phyloP scores from a whole-genome alignment of 2,113 vertebrate species.

The Hyaena hyaena region DNA sequence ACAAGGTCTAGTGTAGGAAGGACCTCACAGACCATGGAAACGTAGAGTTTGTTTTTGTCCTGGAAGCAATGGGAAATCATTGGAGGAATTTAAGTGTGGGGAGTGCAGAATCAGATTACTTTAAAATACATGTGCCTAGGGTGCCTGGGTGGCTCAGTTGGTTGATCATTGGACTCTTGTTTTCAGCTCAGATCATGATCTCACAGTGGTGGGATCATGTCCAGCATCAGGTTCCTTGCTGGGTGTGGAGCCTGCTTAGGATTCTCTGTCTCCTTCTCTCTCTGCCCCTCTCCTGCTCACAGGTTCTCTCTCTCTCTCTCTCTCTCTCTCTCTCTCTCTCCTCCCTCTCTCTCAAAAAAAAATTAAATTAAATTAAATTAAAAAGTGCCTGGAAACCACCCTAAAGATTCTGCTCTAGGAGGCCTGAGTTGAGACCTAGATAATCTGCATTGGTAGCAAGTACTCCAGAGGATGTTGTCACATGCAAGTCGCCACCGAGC shows the following conservation, averaged over 20 bases:
- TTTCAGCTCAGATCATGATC: too few species aligned
- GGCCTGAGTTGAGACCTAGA: not conserved
- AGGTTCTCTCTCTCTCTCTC: too few species aligned
- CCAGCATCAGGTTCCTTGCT: too few species aligned
- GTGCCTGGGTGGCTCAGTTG: too few species aligned
- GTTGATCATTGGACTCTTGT: too few species aligned
- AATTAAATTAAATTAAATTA: too few species aligned
- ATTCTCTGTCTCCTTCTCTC: too few species aligned
- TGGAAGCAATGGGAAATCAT: not conserved
- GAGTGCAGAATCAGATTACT: not conserved
- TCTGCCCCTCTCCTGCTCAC: too few species aligned
- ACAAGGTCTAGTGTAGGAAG: not conserved
- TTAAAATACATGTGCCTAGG: not conserved
- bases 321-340: too few species aligned
- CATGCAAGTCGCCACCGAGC: fast-evolving
- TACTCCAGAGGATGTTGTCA: not conserved
- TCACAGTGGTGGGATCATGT: too few species aligned
- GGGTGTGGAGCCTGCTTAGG: too few species aligned
- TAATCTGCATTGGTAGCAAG: not conserved
- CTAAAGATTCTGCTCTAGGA: not conserved
- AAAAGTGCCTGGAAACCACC: not conserved
- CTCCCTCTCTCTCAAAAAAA: too few species aligned
- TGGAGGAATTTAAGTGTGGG: not conserved
- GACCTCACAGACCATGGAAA: not conserved
- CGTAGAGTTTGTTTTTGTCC: not conserved